Base-by-base conservation (phyloP, 2,797 vertebrate genomes). In the Enteromius unitaeniatus region DNA sequence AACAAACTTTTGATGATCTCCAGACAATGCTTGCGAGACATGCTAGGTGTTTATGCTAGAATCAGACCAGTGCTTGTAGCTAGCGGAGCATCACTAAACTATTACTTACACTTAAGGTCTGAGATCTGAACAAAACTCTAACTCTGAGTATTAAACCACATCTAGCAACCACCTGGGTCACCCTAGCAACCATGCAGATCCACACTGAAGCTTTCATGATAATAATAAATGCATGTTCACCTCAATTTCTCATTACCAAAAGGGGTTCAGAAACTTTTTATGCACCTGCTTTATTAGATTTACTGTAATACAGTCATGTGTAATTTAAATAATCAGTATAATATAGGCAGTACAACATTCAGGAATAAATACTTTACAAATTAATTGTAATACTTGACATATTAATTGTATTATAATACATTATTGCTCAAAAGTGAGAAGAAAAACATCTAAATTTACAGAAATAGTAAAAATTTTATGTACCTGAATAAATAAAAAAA, bases 1-100 rank as follows among this genome's bases (percentile, higher is more conserved):
- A 64, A 37, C 69, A 72, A 45, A 72, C 69, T 82, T 83, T 84
- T 85, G 82, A 88, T 82, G 74, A 84, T 76, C 67, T 72, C 68
- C 78, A 69, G 78, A 69, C 79, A 73, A 23, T 62, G 40, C 26
- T 49, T 81, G 42, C 19, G 21, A 81, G 79, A 81, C 79, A 62
- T 49, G 69, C 19, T 62, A 77, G 81, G 51, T 82, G 72, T 86
- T 86, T 78, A 78, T 58, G 49, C 31, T 14, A 79, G 79, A 47
- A 73, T 73, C 55, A 34, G 55, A 73, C 37, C 26, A 47, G 26
- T 15, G 34, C 15, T 81, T 64, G 55, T 62, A 49, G 51, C 72
- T 81, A 81, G 69, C 23, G 79, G 4, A 2, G 53, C 73, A 76
- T 58, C 51, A 60, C 31, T 60, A 60, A 26, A 40, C 31, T 76